Evolutionary conservation across 2,113 vertebrate genomes (phyloP).

Genomic region (Macrotus californicus): DNA sequence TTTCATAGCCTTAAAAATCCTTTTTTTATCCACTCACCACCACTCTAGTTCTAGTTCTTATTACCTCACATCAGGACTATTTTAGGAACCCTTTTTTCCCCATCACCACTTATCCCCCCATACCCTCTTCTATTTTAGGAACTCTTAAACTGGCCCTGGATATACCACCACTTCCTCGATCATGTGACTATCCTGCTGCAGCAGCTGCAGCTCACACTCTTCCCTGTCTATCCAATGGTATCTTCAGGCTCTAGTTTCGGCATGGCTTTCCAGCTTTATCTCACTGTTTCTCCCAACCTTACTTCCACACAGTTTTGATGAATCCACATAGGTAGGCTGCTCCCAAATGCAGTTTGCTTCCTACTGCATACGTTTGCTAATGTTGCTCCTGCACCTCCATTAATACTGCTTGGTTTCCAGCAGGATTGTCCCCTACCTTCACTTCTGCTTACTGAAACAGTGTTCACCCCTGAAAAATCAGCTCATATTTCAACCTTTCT

Average conservation of each 20-base stretch:
- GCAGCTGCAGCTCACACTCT: not conserved
- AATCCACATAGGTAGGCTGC: not conserved
- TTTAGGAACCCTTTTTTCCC: not conserved
- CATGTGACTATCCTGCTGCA: not conserved
- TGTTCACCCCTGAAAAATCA: not conserved
- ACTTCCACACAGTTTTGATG: not conserved
- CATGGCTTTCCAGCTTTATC: not conserved
- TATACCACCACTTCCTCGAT: not conserved
- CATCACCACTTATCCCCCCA: too few relatives aligned
- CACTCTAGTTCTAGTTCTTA: not conserved
- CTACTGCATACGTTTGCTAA: not conserved
- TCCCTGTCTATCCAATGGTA: not conserved
- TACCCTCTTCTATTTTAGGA: not conserved
- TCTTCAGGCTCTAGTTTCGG: not conserved
- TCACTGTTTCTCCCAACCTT: not conserved
- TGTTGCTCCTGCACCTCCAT: not conserved
- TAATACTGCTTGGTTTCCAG: not conserved
- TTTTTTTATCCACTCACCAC: not conserved
- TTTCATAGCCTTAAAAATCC: not conserved
- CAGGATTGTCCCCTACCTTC: not conserved
- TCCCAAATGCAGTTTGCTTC: not conserved
- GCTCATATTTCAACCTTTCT: not conserved
- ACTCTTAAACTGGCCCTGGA: not conserved
- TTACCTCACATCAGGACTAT: not conserved
- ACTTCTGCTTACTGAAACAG: not conserved